phyloP scores from a whole-genome alignment of 2,888 invertebrate genomes.

The Sminthurides aquaticus region DNA sequence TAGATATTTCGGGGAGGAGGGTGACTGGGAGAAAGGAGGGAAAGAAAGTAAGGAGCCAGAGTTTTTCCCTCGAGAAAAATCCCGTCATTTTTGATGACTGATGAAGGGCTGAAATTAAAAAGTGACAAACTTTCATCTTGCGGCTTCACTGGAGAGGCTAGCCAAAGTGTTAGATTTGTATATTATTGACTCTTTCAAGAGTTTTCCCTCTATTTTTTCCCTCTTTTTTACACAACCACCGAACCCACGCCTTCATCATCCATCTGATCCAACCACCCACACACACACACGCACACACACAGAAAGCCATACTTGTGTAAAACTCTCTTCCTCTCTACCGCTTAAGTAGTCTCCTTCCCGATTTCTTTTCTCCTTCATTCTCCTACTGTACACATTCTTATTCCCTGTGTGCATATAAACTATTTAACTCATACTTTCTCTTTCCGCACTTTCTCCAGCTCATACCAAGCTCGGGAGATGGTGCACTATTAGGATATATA shows the following conservation, averaged over 20 bases:
- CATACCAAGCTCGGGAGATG: neutral
- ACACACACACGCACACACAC: neutral
- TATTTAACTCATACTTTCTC: too few relatives aligned
- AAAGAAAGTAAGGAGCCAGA: neutral
- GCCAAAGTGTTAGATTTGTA: conserved; percentile 2
- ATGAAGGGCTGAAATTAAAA: conserved; percentile 33
- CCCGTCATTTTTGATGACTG: conserved; percentile 17
- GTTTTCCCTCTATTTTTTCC: neutral
- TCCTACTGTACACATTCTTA: too few relatives aligned
- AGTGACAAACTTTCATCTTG: conserved; percentile 26
- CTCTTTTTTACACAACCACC: neutral
- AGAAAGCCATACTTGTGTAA: neutral
- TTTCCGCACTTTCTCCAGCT: conserved; percentile 5
- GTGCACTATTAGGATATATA: too few relatives aligned
- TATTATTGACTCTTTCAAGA: conserved; percentile 2
- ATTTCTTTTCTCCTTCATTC: conserved; percentile 24
- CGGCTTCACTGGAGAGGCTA: conserved; percentile 9
- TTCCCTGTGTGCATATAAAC: too few relatives aligned
- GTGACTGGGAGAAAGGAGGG: too few relatives aligned
- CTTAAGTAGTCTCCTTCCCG: conserved; percentile 23
- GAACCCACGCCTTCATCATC: neutral
- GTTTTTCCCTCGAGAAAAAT: neutral
- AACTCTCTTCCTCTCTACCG: too few relatives aligned
- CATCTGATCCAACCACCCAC: neutral
- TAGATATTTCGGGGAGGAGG: too few relatives aligned